Evolutionary conservation across 2,797 vertebrate genomes (phyloP).

Genomic region (Zalophus californianus): DNA sequence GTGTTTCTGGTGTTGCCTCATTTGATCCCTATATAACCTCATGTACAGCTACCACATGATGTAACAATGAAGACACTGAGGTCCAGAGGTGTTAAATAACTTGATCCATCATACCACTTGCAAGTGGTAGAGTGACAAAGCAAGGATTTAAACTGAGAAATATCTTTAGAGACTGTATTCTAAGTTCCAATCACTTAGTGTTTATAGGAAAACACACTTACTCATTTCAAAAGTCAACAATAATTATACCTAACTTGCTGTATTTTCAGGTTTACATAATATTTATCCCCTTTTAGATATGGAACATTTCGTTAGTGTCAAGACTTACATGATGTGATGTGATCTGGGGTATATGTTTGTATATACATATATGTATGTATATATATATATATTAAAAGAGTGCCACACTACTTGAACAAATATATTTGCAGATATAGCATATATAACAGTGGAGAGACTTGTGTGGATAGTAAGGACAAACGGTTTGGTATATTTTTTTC

Average conservation of each 20-base stretch:
- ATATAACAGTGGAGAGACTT: neutral
- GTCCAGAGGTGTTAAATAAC: slow-evolving; percentile 26
- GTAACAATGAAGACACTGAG: slow-evolving; percentile 11
- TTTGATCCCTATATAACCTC: slow-evolving; percentile 21
- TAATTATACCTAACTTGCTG: slow-evolving; percentile 44
- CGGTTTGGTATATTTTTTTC: neutral
- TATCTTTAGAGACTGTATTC: slow-evolving; percentile 21
- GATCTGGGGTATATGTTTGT: neutral
- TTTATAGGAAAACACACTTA: slow-evolving; percentile 17
- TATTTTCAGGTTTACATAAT: slow-evolving; percentile 41
- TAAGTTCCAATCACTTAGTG: slow-evolving; percentile 19
- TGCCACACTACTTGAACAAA: slow-evolving; percentile 12
- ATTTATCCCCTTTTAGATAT: neutral
- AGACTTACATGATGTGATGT: slow-evolving; percentile 28
- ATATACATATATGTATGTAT: neutral
- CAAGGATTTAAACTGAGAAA: slow-evolving; percentile 38
- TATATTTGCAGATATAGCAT: slow-evolving; percentile 18
- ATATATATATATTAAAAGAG: neutral
- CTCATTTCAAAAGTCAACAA: slow-evolving; percentile 43
- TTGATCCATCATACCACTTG: slow-evolving; percentile 31
- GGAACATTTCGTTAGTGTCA: slow-evolving; percentile 29
- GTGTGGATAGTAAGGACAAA: slow-evolving; percentile 9
- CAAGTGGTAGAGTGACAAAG: slow-evolving; percentile 17
- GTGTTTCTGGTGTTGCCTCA: slow-evolving; percentile 12
- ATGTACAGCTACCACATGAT: neutral